phyloP scores from a whole-genome alignment of 2,113 vertebrate species.

The Maccullochella peelii region DNA sequence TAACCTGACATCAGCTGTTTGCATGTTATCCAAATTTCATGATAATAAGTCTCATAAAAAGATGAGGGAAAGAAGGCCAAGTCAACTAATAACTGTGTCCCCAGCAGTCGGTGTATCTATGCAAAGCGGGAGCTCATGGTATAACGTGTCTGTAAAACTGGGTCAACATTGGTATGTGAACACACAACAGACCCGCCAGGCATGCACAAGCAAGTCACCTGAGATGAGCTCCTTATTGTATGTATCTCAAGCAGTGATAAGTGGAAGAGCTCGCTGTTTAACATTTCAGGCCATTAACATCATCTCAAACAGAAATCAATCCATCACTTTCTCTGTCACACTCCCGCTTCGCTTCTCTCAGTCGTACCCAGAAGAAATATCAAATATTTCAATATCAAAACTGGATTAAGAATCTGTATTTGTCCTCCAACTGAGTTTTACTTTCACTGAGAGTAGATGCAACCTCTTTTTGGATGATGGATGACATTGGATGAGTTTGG shows the following conservation, averaged over 20 bases:
- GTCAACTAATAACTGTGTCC: background rate
- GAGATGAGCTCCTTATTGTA: background rate
- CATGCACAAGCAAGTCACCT: background rate
- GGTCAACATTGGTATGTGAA: background rate
- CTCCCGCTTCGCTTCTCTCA: background rate
- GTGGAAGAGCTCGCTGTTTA: background rate
- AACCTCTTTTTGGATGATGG: too few relatives aligned
- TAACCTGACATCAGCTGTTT: background rate
- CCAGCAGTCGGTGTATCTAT: background rate
- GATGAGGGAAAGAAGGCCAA: background rate
- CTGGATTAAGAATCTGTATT: too few relatives aligned
- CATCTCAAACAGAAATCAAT: background rate
- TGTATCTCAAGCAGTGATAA: background rate
- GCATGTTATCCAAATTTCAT: background rate
- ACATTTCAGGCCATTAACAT: background rate
- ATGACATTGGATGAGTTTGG: too few relatives aligned
- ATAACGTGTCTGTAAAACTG: background rate
- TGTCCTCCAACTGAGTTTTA: too few relatives aligned
- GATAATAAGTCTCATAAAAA: background rate
- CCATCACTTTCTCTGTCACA: background rate
- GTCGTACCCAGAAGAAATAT: too few relatives aligned
- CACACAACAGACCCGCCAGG: background rate
- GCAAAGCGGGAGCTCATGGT: background rate
- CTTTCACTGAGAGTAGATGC: too few relatives aligned
- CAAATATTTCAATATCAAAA: too few relatives aligned